Evolutionary conservation across 2,113 vertebrate species (phyloP).

Genomic region (Labrus mixtus): DNA sequence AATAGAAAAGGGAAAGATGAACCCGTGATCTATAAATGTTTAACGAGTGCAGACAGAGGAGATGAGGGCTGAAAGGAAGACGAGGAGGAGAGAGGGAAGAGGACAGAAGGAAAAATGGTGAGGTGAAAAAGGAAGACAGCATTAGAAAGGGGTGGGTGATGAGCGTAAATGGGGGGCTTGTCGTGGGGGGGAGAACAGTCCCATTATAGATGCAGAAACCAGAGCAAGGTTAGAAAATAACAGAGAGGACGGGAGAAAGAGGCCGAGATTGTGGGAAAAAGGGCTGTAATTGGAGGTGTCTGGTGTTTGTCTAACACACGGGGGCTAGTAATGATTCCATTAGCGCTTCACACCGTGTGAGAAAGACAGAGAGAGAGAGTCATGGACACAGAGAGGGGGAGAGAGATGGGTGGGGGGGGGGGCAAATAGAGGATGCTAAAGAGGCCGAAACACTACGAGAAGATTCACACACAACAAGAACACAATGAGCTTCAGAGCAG

Average conservation of each 20-base stretch:
- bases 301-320: constrained; percentile 82
- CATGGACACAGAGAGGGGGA: constrained; percentile 3
- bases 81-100: constrained; percentile 26
- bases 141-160: constrained; percentile 58
- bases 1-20: constrained; percentile 63
- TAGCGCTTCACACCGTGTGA: constrained; percentile 69
- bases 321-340: constrained; percentile 82
- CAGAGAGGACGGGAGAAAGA: constrained; percentile 58
- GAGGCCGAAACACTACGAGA: constrained; percentile 40
- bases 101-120: constrained; percentile 58
- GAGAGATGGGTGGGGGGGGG: not conserved
- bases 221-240: constrained; percentile 68
- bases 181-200: constrained; percentile 39
- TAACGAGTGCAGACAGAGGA: constrained; percentile 69
- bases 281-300: constrained; percentile 78
- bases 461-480: constrained; percentile 40
- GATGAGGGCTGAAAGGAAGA: constrained; percentile 42
- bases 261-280: constrained; percentile 64
- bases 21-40: constrained; percentile 75
- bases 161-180: constrained; percentile 50
- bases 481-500: constrained; percentile 30
- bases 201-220: constrained; percentile 69
- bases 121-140: constrained; percentile 56
- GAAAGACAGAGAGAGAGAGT: constrained; percentile 23
- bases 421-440: not conserved